Base-by-base conservation (phyloP, 2,888 invertebrate species). In the Germaria angustata region DNA sequence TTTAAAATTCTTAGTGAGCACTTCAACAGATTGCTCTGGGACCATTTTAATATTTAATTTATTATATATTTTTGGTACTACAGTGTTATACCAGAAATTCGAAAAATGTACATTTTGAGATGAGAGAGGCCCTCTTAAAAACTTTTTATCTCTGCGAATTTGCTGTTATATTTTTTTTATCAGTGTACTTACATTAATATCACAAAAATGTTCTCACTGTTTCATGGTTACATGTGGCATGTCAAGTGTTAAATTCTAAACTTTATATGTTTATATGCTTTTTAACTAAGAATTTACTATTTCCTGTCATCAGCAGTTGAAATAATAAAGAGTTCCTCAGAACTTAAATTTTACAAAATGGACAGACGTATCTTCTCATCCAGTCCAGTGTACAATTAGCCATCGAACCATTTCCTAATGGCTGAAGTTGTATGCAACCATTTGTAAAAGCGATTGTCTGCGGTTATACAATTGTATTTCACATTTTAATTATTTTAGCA, bases 281-380 rank as follows among this genome's bases (percentile, higher is more conserved):
- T 65, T 57, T 53, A 22, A 28, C 20, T 32, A 51, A 68, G 49
- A 75, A 63, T 69, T 69, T 36, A 28, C 20, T 28, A 65, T 69
- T 82, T 79, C 78, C 79, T 75, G 82, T 61, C 61, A 71, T 28
- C 39, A 39, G 8, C 44, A 44, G n/a, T 22, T 34, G 36, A 34
- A 65, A 44, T 15, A 28, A 53, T 15, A 20, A 22, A 63, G n/a
- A 34, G 46, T 17, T 71, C 49, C 28, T 46, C 17, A 9, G 39
- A 36, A 15, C 17, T 36, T 9, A 6, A 36, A 57, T 68, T 51
- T 59, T 75, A 65, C 53, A 46, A 65, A 53, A 44, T 55, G 44
- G 24, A 17, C 32, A 53, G 7, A 46, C 6, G 2, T 8, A 13
- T 57, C 11, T 46, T 55, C 46, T 61, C 44, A 51, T 13, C 11